Evolutionary conservation across 2,797 vertebrate species (phyloP), one percentile per base, ranked within the genome.

Genomic region (Neosalanx taihuensis): DNA sequence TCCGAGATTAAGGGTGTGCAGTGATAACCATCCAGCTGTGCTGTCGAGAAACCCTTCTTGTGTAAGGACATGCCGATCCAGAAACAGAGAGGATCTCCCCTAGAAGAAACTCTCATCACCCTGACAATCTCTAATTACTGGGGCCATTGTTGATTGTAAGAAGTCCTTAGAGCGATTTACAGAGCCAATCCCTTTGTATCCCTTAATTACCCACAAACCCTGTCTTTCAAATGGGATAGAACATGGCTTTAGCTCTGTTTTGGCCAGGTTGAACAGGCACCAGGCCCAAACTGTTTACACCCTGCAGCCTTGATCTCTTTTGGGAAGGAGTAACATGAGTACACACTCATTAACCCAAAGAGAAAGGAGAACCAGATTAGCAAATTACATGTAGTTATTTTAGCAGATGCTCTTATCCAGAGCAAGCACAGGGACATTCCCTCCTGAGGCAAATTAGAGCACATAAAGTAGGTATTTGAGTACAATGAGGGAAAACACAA

Each of bases 181-280:
- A 41, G 31, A 30, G 30, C 15, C 64, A 57, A 69, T 73, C 69
- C 65, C 49, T 59, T 64, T 62, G 41, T 69, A 13, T 49, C 53
- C 64, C 76, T 61, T 70, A 49, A 81, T 81, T 76, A 80, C 70
- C 63, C 72, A 78, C 26, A 74, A 72, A 78, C 73, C 78, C 70
- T 72, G 64, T 76, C 62, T 74, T 76, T 49, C 33, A 23, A 18
- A 30, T 1, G 4, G 31, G 53, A n/a, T 62, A 75, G 79, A 59
- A 61, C 64, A 68, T 33, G 4, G 61, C 30, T 23, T 57, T 29
- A 60, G 58, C 26, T 60, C 23, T 60, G 7, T 26, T 23, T 10
- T 51, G 51, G 51, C 51, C 15, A 56, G 51, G n/a, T 6, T 46
- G 41, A 46, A 12, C 23, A 17, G 23, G 49, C 20, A 26, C 62